These are phyloP conservation scores for Muscicapa comitata DNA, from an alignment of 2,797 vertebrate species.

Conservation along the genomic window DNA sequence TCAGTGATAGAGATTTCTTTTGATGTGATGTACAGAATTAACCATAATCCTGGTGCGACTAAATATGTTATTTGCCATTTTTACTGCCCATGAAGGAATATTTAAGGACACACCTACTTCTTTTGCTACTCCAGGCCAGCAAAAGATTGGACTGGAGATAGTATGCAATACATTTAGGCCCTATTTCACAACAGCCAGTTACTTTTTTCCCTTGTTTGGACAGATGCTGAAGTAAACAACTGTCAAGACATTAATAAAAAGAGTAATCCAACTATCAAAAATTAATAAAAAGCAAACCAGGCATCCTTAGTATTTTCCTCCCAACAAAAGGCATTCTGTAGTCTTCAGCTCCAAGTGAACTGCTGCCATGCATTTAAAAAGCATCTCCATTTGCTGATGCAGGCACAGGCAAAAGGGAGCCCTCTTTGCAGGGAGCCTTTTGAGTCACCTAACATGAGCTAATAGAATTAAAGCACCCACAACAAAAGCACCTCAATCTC, in stretches of 20 bases:
- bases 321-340: neutral
- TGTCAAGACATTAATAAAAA: neutral
- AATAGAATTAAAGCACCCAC: neutral
- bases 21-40: slow-evolving; percentile 12
- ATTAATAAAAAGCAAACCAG: neutral
- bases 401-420: neutral
- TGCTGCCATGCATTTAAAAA: neutral
- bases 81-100: neutral
- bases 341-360: neutral
- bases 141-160: neutral
- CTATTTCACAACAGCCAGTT: neutral
- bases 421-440: neutral
- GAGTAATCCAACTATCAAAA: neutral
- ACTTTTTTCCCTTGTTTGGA: neutral
- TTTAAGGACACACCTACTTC: neutral
- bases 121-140: neutral
- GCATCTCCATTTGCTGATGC: neutral
- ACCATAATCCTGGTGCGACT: neutral
- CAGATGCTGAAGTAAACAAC: neutral
- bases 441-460: neutral
- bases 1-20: neutral
- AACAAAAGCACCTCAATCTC: neutral
- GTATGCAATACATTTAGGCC: neutral
- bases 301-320: neutral
- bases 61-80: neutral